Percentiles rank a stretch among this genome's conserved stretches.
These are phyloP conservation scores for Listronotus oregonensis DNA, from an alignment of 1,140 invertebrate species.

Conservation along the genomic window DNA sequence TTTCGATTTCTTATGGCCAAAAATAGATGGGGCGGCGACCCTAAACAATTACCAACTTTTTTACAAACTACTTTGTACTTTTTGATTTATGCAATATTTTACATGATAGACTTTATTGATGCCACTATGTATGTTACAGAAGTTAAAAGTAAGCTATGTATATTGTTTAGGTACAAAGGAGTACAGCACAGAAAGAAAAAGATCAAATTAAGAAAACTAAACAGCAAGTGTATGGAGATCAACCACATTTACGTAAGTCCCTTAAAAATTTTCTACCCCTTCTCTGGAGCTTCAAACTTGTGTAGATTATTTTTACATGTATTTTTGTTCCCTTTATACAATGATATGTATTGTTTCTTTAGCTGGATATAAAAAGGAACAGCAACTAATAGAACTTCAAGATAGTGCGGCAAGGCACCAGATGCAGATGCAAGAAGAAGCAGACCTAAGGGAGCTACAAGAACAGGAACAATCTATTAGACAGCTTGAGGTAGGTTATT, in stretches of 20 bases:
- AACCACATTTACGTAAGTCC: conserved; percentile 45
- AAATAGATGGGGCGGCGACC: too few species aligned
- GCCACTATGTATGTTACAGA: too few species aligned
- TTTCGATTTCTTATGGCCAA: too few species aligned
- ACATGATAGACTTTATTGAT: too few species aligned
- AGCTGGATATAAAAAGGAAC: conserved; percentile 60
- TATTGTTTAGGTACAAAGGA: conserved; percentile 67
- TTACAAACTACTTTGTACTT: too few species aligned
- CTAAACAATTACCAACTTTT: too few species aligned
- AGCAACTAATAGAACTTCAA: conserved; percentile 70
- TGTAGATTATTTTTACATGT: not conserved
- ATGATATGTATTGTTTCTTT: conserved; percentile 1
- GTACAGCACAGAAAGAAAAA: conserved; percentile 82
- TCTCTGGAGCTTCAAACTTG: not conserved
- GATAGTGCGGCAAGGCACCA: conserved; percentile 63
- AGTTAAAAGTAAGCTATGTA: not conserved
- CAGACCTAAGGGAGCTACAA: conserved; percentile 81
- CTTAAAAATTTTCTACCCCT: too few species aligned
- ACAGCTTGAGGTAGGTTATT: conserved; percentile 78
- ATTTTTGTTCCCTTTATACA: not conserved
- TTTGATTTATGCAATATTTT: too few species aligned
- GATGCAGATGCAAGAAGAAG: conserved; percentile 82
- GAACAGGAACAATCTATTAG: conserved; percentile 89
- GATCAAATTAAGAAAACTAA: conserved; percentile 76
- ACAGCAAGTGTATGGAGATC: conserved; percentile 54